A percentile compares a stretch with the other conserved stretches of the same genome.
phyloP scores from a whole-genome alignment of 1,140 invertebrate species.

The Drosophila funebris region DNA sequence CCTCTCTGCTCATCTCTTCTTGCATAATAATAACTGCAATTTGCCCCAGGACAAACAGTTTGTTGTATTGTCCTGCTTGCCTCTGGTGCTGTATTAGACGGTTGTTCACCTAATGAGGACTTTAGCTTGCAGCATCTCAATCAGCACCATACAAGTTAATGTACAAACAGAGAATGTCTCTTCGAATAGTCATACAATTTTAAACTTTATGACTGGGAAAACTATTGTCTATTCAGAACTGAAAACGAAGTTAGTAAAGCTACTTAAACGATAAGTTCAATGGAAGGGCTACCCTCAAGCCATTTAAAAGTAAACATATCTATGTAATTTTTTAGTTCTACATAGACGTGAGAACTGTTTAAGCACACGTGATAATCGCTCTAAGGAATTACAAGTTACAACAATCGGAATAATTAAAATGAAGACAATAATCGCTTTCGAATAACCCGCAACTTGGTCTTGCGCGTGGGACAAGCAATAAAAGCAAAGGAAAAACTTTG shows the following conservation, averaged over 20 bases:
- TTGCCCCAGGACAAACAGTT: background rate
- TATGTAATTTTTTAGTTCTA: background rate
- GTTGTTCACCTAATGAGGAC: slow-evolving; percentile 8
- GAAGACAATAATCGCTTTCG: slow-evolving; percentile 43
- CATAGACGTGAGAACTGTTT: background rate
- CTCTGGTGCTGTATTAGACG: background rate
- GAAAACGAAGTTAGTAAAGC: too few species aligned
- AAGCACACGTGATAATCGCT: slow-evolving; percentile 46
- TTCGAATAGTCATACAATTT: too few species aligned
- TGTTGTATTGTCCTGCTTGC: background rate
- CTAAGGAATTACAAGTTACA: slow-evolving; percentile 46
- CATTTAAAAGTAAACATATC: background rate
- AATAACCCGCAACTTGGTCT: slow-evolving; percentile 21
- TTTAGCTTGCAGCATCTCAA: background rate
- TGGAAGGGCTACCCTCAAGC: too few species aligned
- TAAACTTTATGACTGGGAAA: too few species aligned
- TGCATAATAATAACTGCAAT: slow-evolving; percentile 59
- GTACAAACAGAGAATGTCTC: background rate
- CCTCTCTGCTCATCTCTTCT: slow-evolving; percentile 19
- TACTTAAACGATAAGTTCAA: too few species aligned
- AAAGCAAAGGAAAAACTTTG: slow-evolving; percentile 59
- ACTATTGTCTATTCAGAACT: too few species aligned
- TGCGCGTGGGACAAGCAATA: slow-evolving; percentile 58
- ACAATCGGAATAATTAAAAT: slow-evolving; percentile 71
- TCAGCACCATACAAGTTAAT: background rate